Evolutionary conservation across 2,113 vertebrate genomes (phyloP), one percentile per base, ranked within the genome.

Genomic region (Sebastes fasciatus): DNA sequence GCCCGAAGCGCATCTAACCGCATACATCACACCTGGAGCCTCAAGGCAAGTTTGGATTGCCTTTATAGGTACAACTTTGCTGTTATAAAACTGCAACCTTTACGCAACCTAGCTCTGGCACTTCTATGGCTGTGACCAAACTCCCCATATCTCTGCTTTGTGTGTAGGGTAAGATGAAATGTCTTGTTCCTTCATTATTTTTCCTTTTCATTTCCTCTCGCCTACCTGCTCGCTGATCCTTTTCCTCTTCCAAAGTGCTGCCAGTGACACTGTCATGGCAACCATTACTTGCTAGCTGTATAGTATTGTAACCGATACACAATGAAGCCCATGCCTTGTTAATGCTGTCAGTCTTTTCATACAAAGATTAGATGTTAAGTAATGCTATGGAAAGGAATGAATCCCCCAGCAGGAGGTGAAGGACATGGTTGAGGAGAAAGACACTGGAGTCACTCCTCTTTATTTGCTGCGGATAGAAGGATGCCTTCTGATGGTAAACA

Each of bases 241-340:
- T 72, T 61, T 62, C 48, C 60, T 84, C 74, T 43, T 60, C 51
- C 42, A 40, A 48, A 0, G 0, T 52, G 45, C 60, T 54, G 70
- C 34, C 46, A 66, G n/a, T 74, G 83, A 83, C 83, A 88, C 61
- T 76, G 91, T 85, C 91, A 92, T 91, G 86, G 90, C 87, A 92
- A 91, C 92, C 55, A 62, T 68, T 26, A 34, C 68, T 67, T 40
- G 63, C 40, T 26, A 49, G 51, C 21, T 26, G 9, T 51, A 65
- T 5, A 17, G 8, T 66, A 54, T 6, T 69, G n/a, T 14, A 48
- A 54, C 49, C 49, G 42, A 13, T 54, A 16, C 14, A 80, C 16
- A 75, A 49, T 40, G 61, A 67, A 63, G 17, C 34, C 45, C 57
- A 57, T 77, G 54, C n/a, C 17, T 26, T 49, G 10, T 68, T 43